These are phyloP conservation scores for Odontocerum albicorne DNA, from an alignment of 2,888 invertebrate genomes.

Conservation along the genomic window DNA sequence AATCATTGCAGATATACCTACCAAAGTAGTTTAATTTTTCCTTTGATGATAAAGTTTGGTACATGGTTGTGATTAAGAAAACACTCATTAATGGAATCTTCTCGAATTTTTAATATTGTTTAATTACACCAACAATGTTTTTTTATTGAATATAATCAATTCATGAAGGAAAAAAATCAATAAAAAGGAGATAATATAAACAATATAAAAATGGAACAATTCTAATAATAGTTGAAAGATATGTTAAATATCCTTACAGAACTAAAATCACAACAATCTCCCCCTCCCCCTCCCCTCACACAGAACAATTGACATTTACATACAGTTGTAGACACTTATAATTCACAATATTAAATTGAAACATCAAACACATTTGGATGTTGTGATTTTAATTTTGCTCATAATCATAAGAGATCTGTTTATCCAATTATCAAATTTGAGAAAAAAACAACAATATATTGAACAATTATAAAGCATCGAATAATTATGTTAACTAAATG, in stretches of 20 bases:
- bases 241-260: conserved; percentile 33
- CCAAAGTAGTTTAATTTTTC: no score
- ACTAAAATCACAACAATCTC: conserved; percentile 41
- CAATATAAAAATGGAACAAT: conserved; percentile 34
- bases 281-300: conserved; percentile 21
- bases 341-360: conserved; percentile 28
- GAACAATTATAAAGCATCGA: conserved; percentile 31
- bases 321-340: conserved; percentile 34
- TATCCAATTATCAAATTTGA: conserved; percentile 25
- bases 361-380: conserved; percentile 27
- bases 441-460: conserved; percentile 33
- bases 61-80: conserved; percentile 29
- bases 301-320: conserved; percentile 33
- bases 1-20: no score
- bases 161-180: conserved; percentile 31
- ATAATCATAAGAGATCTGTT: conserved; percentile 27
- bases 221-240: conserved; percentile 29
- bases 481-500: conserved; percentile 34
- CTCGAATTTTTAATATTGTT: conserved; percentile 36
- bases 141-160: conserved; percentile 35
- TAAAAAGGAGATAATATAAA: conserved; percentile 33
- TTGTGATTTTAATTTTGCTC: conserved; percentile 31
- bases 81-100: conserved; percentile 34
- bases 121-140: conserved; percentile 37
- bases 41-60: no score